These are phyloP conservation scores for Meiosimyza decipiens DNA, from an alignment of 2,888 invertebrate species.

Conservation along the genomic window DNA sequence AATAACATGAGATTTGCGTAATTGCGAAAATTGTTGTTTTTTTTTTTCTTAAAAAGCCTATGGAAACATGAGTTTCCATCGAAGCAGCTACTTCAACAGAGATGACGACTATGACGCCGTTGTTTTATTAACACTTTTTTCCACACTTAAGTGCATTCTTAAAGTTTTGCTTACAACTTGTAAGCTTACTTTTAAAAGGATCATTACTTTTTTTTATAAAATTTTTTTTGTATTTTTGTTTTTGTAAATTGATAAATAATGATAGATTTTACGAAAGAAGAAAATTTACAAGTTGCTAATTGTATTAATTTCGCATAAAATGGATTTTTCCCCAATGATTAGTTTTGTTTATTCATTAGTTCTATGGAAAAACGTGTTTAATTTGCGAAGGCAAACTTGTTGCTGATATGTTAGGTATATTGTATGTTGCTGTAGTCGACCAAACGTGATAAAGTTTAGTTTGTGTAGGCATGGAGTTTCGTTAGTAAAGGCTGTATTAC, in stretches of 20 bases:
- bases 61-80: not conserved
- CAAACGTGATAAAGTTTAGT: not conserved
- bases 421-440: no score
- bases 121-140: conserved; percentile 39
- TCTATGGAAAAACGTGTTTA: conserved; percentile 64
- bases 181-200: no score
- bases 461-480: not conserved
- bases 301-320: conserved; percentile 56
- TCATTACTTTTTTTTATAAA: no score
- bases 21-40: conserved; percentile 40
- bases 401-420: conserved; percentile 28
- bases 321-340: conserved; percentile 36
- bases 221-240: not conserved
- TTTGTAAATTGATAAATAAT: conserved; percentile 40
- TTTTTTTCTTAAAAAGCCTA: no score
- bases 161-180: no score
- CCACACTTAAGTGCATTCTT: conserved; percentile 1
- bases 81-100: not conserved
- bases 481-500: not conserved
- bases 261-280: conserved; percentile 49
- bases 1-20: conserved; percentile 59
- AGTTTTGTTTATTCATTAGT: conserved; percentile 60
- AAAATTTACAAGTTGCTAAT: conserved; percentile 61
- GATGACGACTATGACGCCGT: not conserved
- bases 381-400: conserved; percentile 61